Evolutionary conservation across 2,797 vertebrate genomes (phyloP), one percentile per base, ranked within the genome.

Genomic region (Myotis pilosus): DNA sequence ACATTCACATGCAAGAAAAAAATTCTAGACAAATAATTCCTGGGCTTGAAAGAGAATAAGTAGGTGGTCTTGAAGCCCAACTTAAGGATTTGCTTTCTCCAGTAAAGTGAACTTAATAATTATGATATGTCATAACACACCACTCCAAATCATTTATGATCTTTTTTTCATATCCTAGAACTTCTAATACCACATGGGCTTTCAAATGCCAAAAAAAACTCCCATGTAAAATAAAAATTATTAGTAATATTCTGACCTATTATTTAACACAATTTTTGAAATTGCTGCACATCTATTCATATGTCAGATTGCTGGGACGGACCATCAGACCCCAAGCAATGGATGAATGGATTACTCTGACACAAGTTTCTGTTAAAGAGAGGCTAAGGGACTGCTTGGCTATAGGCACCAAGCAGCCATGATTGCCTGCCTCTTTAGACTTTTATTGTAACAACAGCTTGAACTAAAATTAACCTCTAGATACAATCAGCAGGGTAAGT

Each of bases 131-230:
- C 72, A 75, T 30, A 30, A 36, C 2, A 89, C 30, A 36, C 6
- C 6, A 36, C 71, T n/a, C 16, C 74, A 33, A 88, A 85, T 64
- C 9, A 72, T 82, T 64, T 66, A 57, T 72, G 25, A 4, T 81
- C 16, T 60, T 88, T 76, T 74, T 55, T 69, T 47, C 62, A 68
- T 82, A 75, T 36, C 30, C 76, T 85, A 75, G 44, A 71, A 93
- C 23, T 28, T 74, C 41, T 41, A 88, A 81, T 49, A 81, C 19
- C 15, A 20, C 7, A 64, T 47, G 44, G 19, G 10, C 69, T 83
- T 87, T 69, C 30, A 87, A 74, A 83, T 71, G 71, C n/a, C 62
- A 60, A 60, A 38, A 89, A 88, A 75, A 91, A 68, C 17, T 96
- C 25, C 20, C 15, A 72, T 51, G 3, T 87, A 74, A 69, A 22